Percentiles rank a stretch among this genome's conserved stretches.
Conservation (phyloP, 2,888 invertebrate species). For the Ecliptopera silaceata region DNA sequence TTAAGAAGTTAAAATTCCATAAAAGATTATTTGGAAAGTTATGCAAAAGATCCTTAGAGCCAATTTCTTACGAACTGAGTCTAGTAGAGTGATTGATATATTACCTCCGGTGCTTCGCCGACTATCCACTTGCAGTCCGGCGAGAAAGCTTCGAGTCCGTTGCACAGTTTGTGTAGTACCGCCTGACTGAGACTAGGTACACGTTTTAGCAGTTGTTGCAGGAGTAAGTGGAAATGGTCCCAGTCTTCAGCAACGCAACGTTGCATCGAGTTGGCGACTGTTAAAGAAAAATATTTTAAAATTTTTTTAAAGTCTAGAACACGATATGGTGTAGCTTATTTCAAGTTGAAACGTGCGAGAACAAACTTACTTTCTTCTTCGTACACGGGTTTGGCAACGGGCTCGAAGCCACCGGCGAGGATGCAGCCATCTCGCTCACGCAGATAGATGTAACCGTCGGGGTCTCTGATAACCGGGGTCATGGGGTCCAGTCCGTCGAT, state of each 20-base stretch:
- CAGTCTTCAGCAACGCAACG: conserved; percentile 93
- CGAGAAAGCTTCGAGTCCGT: conserved; percentile 97
- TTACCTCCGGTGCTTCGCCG: conserved; percentile 83
- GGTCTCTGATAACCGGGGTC: conserved; percentile 95
- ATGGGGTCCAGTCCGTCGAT: conserved; percentile 89
- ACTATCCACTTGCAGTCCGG: conserved; percentile 98
- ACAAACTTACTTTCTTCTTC: conserved; percentile 84
- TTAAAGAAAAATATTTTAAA: neutral
- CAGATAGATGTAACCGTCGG: conserved; percentile 94
- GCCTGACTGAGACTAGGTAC: conserved; percentile 91
- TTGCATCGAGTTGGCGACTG: conserved; percentile 82
- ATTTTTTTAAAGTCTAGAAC: too few species aligned
- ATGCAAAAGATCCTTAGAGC: too few species aligned
- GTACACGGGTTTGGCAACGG: conserved; percentile 94
- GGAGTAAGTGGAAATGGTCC: conserved; percentile 96
- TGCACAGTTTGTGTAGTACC: conserved; percentile 90
- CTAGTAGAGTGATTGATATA: neutral
- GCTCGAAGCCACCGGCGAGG: conserved; percentile 95
- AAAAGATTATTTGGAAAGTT: too few species aligned
- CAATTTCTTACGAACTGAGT: too few species aligned
- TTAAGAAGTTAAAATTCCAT: too few species aligned
- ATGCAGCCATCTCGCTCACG: conserved; percentile 93
- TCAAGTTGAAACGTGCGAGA: too few species aligned
- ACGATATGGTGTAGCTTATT: too few species aligned
- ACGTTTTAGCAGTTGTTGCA: conserved; percentile 92